Base-by-base conservation (phyloP, 2,113 vertebrate genomes). In the Columba livia region DNA sequence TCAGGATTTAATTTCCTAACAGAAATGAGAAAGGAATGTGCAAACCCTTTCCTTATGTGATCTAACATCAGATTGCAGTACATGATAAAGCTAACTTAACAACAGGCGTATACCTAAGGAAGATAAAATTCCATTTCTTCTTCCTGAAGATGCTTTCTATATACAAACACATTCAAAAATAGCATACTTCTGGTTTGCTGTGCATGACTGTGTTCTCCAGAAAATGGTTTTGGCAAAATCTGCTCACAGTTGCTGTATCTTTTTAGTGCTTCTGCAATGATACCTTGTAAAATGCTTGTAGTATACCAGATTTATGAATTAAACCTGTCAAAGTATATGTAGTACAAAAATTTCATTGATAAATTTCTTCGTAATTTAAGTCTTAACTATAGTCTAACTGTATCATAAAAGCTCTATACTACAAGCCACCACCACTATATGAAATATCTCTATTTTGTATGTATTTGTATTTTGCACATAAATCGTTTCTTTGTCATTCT, bases 1-100 rank as follows among this genome's bases (percentile, higher is more conserved):
- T 70, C 91, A 78, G 88, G 56, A 94, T 91, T 94, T 96, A 82
- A 91, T 92, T 95, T 96, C 79, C 85, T 74, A 90, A 28, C 79
- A 74, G 85, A 95, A 96, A 92, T 64, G 70, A 90, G 88, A 79
- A 81, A 92, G 75, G 60, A 92, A 88, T 26, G 61, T 84, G 69
- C 73, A 95, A 94, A 72, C 57, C 44, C 28, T 34, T 65, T 71
- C 44, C 66, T 87, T 67, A 79, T 3, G 28, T 79, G 84, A 81
- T 86, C 78, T 72, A 92, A 91, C 87, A 69, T 81, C 88, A 93
- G 79, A 91, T 74, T 88, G 64, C 88, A 86, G 65, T 20, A 79
- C 28, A 6, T 0, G 44, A 88, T 93, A 93, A 94, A 93, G 94
- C 93, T 93, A 93, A 31, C 64, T 73, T 74, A 74, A 83, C 70